Evolutionary conservation across 2,797 vertebrate genomes (phyloP).

Genomic region (Pygocentrus nattereri): DNA sequence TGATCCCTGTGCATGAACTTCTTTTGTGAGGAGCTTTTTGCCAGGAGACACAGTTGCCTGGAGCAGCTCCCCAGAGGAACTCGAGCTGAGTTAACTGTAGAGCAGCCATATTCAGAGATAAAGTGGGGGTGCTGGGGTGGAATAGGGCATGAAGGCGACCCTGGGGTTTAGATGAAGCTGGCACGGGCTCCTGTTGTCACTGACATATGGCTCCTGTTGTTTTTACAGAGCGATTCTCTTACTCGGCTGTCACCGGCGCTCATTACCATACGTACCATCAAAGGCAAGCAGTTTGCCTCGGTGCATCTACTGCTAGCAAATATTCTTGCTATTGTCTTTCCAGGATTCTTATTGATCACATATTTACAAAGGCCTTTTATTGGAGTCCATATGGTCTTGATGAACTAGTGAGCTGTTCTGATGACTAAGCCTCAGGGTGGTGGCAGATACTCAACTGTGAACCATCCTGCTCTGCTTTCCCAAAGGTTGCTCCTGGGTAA

Average conservation of each 20-base stretch:
- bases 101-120: slow-evolving; percentile 8
- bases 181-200: not conserved
- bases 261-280: slow-evolving; percentile 1
- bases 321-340: slow-evolving; percentile 7
- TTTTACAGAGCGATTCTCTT: not conserved
- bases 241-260: not conserved
- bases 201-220: slow-evolving; percentile 1
- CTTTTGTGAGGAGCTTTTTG: not conserved
- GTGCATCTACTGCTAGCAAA: not conserved
- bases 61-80: not conserved
- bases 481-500: not conserved
- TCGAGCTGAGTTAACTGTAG: not conserved
- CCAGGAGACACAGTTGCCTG: slow-evolving; percentile 4
- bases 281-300: not conserved
- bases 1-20: not conserved
- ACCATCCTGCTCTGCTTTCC: not conserved
- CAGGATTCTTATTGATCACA: slow-evolving; percentile 20
- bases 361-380: not conserved
- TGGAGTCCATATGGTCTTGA: not conserved
- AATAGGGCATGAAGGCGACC: not conserved
- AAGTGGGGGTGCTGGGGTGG: not conserved
- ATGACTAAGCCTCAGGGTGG: not conserved
- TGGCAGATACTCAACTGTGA: not conserved
- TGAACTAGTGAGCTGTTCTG: not conserved
- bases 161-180: not conserved